Evolutionary conservation across 2,888 invertebrate genomes (phyloP).

Genomic region (Machimus rusticus): DNA sequence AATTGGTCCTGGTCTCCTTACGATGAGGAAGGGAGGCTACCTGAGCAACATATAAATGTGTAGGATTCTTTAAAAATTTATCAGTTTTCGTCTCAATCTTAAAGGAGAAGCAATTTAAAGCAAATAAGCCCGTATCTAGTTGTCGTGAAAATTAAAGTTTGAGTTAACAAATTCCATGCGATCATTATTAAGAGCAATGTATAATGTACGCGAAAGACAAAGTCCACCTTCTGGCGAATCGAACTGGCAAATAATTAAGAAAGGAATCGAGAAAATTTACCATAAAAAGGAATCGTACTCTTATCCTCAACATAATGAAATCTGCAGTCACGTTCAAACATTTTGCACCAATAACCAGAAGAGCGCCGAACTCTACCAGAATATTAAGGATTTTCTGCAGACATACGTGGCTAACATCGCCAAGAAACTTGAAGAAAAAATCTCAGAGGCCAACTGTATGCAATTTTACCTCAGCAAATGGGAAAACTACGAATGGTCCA

Average conservation of each 20-base stretch:
- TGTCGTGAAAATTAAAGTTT: neutral
- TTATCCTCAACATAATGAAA: neutral
- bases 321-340: neutral
- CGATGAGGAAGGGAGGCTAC: neutral
- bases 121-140: neutral
- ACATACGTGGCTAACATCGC: neutral
- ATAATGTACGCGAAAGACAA: neutral
- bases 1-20: neutral
- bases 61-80: neutral
- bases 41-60: neutral
- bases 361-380: neutral
- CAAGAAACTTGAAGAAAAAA: neutral
- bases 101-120: neutral
- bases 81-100: neutral
- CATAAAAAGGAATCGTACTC: neutral
- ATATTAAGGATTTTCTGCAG: neutral
- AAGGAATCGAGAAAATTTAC: neutral
- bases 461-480: neutral
- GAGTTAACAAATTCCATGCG: neutral
- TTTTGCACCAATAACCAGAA: neutral
- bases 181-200: neutral
- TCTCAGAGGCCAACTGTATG: neutral
- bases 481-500: neutral
- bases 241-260: neutral
- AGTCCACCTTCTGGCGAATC: neutral